These are phyloP conservation scores for Actinostola sp. DNA, from an alignment of 92 coral and sea anemone genomes.

Conservation along the genomic window DNA sequence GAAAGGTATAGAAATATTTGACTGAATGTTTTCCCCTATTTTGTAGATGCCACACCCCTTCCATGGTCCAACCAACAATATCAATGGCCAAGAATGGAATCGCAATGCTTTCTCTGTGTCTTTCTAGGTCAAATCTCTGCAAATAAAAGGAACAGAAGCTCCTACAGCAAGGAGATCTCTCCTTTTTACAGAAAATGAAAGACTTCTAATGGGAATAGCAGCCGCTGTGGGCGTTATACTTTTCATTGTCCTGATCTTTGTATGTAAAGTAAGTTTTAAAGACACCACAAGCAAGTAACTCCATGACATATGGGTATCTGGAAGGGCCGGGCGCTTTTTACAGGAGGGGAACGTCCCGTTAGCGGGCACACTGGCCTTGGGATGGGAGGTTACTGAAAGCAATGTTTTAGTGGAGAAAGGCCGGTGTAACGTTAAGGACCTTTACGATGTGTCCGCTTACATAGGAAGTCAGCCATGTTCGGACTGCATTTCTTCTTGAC, in stretches of 20 bases:
- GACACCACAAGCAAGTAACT: too few species aligned
- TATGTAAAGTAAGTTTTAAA: conserved; percentile 36
- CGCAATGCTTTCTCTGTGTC: neutral
- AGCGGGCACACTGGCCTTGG: too few species aligned
- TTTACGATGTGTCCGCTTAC: too few species aligned
- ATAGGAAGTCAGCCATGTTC: too few species aligned
- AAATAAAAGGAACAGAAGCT: conserved; percentile 11
- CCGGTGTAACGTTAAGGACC: too few species aligned
- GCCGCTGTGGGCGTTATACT: conserved; percentile 27
- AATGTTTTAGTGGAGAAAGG: too few species aligned
- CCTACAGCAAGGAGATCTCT: neutral
- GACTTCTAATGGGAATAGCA: conserved; percentile 46
- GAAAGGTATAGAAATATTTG: conserved; percentile 41
- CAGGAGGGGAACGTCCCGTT: too few species aligned
- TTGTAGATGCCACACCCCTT: too few species aligned
- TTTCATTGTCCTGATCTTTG: conserved; percentile 12
- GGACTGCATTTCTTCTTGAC: too few species aligned
- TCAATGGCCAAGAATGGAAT: neutral
- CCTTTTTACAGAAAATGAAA: conserved; percentile 22
- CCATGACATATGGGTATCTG: too few species aligned
- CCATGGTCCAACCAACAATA: neutral
- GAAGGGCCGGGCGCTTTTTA: too few species aligned
- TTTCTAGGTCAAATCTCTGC: conserved; percentile 25
- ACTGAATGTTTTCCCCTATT: neutral
- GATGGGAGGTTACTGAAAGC: too few species aligned